Evolutionary conservation across 2,888 invertebrate species (phyloP).

Genomic region (Lithosia quadra): DNA sequence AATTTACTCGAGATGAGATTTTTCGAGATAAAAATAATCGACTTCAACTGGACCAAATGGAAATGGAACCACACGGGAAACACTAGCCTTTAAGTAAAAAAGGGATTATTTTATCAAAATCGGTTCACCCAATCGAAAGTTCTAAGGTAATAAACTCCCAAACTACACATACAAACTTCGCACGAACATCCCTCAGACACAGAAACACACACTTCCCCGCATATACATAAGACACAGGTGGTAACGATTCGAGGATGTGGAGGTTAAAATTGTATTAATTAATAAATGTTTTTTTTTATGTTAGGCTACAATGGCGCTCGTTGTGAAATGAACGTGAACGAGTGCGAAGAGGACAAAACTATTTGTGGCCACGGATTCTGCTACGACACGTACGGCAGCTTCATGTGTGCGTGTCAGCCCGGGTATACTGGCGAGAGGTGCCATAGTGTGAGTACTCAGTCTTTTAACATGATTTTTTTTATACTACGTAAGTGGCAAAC

Average conservation of each 20-base stretch:
- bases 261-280: not conserved
- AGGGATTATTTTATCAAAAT: too few species aligned
- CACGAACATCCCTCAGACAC: too few species aligned
- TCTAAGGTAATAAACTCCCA: too few species aligned
- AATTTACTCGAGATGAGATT: too few species aligned
- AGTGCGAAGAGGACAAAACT: conserved; percentile 88
- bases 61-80: too few species aligned
- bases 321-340: conserved; percentile 93
- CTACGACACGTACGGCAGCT: conserved; percentile 94
- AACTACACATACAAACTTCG: too few species aligned
- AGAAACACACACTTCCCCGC: too few species aligned
- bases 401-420: conserved; percentile 91
- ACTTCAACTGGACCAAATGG: too few species aligned
- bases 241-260: not conserved
- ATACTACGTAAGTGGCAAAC: too few species aligned
- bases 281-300: not conserved
- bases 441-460: conserved; percentile 84
- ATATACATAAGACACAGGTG: not conserved
- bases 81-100: too few species aligned
- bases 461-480: not conserved
- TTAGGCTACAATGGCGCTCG: conserved; percentile 90
- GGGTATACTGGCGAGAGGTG: conserved; percentile 94
- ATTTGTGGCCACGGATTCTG: conserved; percentile 92
- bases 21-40: too few species aligned
- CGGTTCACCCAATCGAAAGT: too few species aligned